Evolutionary conservation across 2,888 invertebrate species (phyloP), one percentile per base, ranked within the genome.

Genomic region (Rhagium mordax): DNA sequence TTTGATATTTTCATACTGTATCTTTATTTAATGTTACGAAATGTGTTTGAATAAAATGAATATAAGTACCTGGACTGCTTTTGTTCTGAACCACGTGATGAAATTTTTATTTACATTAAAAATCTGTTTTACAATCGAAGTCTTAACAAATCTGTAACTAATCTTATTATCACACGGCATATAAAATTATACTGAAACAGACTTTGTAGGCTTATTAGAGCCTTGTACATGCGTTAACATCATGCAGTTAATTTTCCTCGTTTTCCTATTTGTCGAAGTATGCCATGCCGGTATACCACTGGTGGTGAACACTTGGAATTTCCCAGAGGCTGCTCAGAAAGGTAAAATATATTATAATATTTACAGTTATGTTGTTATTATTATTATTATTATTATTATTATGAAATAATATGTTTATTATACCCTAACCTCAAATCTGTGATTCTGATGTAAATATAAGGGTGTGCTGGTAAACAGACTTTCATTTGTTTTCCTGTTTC

Each of bases 231-330:
- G 13, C 18, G 20, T 33, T 59, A 59, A 33, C 2, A 33, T 3
- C 13, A 59, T 33, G 33, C 16, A 33, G 8, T 16, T 41, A 33
- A 13, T 51, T 16, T 8, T 64, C 15, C 16, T 51, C 13, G 13
- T 49, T 27, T 8, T 29, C 4, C 4, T 33, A 20, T 7, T 15
- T 51, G 13, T 53, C 15, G n/a, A n/a, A 41, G 15, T 27, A 67
- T 67, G 47, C 21, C 57, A n/a, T 16, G 67, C 67, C n/a, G 21
- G n/a, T 41, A 57, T 67, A 47, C 67, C 67, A 1, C 33, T 67
- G 15, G 67, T 67, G 3, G 24, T 67, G 24, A 67, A 67, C 24
- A 67, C 67, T 15, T 67, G 67, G 67, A 67, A 67, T 21, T 67
- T 67, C 18, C 57, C 41, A 57, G n/a, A 41, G 21, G 55, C 67